A percentile compares a stretch with the other conserved stretches of the same genome.
These are phyloP conservation scores for Typhlichthys eigenmanni DNA, from an alignment of 2,797 vertebrate genomes.

Conservation along the genomic window DNA sequence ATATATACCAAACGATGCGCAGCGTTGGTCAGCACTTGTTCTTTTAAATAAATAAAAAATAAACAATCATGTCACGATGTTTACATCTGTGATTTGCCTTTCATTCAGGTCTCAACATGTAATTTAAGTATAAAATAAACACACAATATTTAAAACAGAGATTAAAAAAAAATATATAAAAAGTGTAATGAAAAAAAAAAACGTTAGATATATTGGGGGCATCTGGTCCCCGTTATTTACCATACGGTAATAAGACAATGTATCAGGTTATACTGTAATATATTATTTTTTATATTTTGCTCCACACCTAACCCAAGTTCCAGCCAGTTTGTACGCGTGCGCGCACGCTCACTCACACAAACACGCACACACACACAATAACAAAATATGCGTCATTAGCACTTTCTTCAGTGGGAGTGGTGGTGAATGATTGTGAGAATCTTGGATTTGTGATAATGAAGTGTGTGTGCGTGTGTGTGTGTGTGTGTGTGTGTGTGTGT, in stretches of 20 bases:
- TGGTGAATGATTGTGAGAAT: constrained; percentile 13
- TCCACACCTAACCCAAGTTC: too few species aligned
- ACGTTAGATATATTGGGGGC: too few species aligned
- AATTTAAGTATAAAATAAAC: constrained; percentile 4
- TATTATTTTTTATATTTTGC: too few species aligned
- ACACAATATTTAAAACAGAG: too few species aligned
- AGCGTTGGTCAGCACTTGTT: too few species aligned
- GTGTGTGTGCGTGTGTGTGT: not conserved
- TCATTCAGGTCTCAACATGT: constrained; percentile 32
- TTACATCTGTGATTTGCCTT: constrained; percentile 11
- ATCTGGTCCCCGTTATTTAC: too few species aligned
- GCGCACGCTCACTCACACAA: constrained; percentile 5
- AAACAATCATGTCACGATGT: not conserved
- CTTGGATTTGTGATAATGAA: constrained; percentile 15
- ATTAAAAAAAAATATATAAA: too few species aligned
- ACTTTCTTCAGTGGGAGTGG: not conserved
- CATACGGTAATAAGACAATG: not conserved
- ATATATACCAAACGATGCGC: too few species aligned
- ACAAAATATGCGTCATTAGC: not conserved
- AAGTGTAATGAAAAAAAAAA: too few species aligned
- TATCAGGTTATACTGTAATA: too few species aligned
- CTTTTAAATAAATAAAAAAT: too few species aligned
- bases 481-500: constrained; percentile 1
- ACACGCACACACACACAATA: not conserved
- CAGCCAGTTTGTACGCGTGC: not conserved